A percentile compares a stretch with the other conserved stretches of the same genome.
These are phyloP conservation scores for Crotophaga sulcirostris DNA, from an alignment of 2,113 vertebrate genomes.

Conservation along the genomic window DNA sequence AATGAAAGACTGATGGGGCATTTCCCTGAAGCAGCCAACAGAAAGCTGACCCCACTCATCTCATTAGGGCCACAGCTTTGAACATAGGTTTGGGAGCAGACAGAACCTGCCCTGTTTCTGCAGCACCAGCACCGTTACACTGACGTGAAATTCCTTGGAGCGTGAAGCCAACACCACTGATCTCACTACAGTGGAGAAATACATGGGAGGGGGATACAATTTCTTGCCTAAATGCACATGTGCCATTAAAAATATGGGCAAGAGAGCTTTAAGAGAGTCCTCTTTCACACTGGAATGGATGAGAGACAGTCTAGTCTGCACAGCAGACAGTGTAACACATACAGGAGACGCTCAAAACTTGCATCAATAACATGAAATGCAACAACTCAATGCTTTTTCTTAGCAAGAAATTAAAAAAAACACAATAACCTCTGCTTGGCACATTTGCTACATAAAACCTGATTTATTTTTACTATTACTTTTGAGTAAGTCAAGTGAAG, in stretches of 20 bases:
- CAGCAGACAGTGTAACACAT: neutral
- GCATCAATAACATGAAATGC: neutral
- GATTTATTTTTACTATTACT: neutral
- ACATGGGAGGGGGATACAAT: neutral
- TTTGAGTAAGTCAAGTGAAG: neutral
- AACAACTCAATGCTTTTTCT: neutral
- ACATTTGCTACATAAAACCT: neutral
- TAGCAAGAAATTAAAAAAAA: neutral
- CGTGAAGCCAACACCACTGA: rapidly evolving
- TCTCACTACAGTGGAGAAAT: neutral
- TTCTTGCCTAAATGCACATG: neutral
- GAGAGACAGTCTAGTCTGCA: neutral
- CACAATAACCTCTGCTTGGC: neutral
- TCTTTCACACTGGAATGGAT: neutral
- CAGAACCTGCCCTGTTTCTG: neutral
- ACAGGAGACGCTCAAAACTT: neutral
- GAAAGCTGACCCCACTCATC: neutral
- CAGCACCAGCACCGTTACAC: neutral
- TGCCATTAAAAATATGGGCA: neutral
- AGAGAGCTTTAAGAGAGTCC: neutral
- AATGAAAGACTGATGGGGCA: neutral
- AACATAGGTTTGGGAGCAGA: neutral
- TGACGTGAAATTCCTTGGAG: neutral
- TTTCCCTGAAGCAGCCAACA: neutral
- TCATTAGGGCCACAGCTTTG: neutral